Evolutionary conservation across 2,113 vertebrate species (phyloP).

Genomic region (Silurus glanis): DNA sequence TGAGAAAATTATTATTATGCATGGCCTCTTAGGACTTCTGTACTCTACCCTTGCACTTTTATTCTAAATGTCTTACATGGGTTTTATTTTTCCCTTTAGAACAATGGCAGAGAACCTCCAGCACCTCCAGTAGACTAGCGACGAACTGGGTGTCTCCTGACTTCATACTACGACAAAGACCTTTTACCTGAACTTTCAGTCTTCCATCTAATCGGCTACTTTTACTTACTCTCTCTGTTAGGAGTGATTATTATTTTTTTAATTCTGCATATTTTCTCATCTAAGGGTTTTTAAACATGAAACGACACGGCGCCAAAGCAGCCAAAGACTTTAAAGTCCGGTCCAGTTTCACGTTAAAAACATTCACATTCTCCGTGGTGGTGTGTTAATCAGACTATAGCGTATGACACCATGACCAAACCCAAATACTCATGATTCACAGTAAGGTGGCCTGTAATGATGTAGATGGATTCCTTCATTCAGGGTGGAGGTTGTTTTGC

Average conservation of each 20-base stretch:
- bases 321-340: background rate
- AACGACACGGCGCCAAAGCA: background rate
- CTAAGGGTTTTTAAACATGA: background rate
- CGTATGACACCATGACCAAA: background rate
- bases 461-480: background rate
- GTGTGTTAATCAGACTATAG: background rate
- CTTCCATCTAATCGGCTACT: constrained; percentile 71
- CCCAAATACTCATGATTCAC: background rate
- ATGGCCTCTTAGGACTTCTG: no score
- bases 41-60: no score
- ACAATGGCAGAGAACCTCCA: constrained; percentile 82
- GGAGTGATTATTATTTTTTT: constrained; percentile 53
- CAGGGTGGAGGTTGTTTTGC: background rate
- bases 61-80: no score
- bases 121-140: constrained; percentile 89
- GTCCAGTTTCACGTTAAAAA: background rate
- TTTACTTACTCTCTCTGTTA: constrained; percentile 57
- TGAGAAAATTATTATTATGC: no score
- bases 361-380: background rate
- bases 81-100: constrained; percentile 50
- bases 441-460: background rate
- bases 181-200: constrained; percentile 42
- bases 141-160: constrained; percentile 48
- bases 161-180: constrained; percentile 60
- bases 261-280: constrained; percentile 46